A percentile compares a stretch with the other conserved stretches of the same genome.
Evolutionary conservation across 1,140 invertebrate species (phyloP).

Genomic region (Eciton burchellii): DNA sequence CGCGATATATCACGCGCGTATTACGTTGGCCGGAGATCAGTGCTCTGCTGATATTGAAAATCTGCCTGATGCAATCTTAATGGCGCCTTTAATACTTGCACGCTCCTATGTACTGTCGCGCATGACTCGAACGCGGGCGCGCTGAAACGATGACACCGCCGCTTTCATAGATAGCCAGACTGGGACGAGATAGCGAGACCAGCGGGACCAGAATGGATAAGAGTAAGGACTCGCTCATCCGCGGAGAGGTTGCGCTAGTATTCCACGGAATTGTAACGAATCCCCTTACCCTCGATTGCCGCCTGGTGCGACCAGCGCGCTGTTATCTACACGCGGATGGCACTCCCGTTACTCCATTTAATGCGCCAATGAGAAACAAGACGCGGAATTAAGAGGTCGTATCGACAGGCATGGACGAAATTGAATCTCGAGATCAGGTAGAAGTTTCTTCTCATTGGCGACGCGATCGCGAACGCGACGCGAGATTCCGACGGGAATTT

Average conservation of each 20-base stretch:
- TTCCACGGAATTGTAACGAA: constrained; percentile 20
- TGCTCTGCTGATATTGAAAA: not conserved
- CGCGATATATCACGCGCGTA: not conserved
- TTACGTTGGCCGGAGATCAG: not conserved
- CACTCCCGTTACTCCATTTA: constrained; percentile 19
- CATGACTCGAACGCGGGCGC: constrained; percentile 38
- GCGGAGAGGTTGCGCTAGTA: constrained; percentile 2
- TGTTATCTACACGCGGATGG: not conserved
- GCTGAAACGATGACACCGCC: constrained; percentile 31
- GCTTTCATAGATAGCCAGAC: constrained; percentile 25
- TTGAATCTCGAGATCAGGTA: constrained; percentile 3
- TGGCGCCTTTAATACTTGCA: constrained; percentile 28
- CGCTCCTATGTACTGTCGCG: constrained; percentile 33
- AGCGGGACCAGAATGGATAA: not conserved
- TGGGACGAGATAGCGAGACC: not conserved
- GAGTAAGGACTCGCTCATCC: constrained; percentile 14
- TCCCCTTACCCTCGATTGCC: not conserved
- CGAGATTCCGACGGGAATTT: not conserved
- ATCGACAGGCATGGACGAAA: constrained; percentile 20
- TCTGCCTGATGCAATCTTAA: constrained; percentile 30
- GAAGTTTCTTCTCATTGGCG: not conserved
- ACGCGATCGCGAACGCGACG: not conserved
- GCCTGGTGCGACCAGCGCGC: not conserved
- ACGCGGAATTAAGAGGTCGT: constrained; percentile 20
- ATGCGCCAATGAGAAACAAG: constrained; percentile 16